Base-by-base conservation (phyloP, 2,888 invertebrate genomes). In the Drosophila longiperda region DNA sequence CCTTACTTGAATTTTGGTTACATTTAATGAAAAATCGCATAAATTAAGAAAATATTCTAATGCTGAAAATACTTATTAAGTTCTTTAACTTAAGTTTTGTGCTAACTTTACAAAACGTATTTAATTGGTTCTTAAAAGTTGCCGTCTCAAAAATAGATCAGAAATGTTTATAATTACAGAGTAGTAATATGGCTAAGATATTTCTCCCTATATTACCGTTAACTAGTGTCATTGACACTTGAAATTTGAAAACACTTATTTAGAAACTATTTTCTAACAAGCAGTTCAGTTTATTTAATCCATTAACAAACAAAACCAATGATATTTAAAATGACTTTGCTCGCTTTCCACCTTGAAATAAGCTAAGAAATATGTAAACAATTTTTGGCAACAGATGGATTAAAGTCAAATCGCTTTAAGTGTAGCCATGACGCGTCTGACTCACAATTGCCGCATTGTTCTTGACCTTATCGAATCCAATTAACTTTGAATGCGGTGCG, bases 381-480 rank as follows among this genome's bases (percentile, higher is more conserved):
- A 29, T 23, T 53, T 67, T 75, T 48, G 77, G 54, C 65, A 76
- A 66, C 58, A 73, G 40, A 49, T 53, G 63, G 63, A 67, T 80
- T 76, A 48, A 45, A 49, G 45, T 15, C 32, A 20, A 77, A 65
- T 61, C 52, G 50, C 40, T 64, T 76, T 48, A 54, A 38, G 55
- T 57, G 58, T 60, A 75, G 23, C 82, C 78, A 61, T 64, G 81
- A 64, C 76, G 75, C 78, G 32, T 67, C 78, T 72, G n/a, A 63
- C 50, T 65, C 80, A 65, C 83, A 67, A 59, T 67, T 59, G 66
- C 58, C 49, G 52, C 73, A 73, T 84, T 90, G 90, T 85, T 85
- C 85, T 85, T 85, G 85, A 85, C 85, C 85, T 87, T 87, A 89
- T 83, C 85, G 73, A 85, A 85, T 85, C 85, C 78, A 87, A 90